These are phyloP conservation scores for Lacanobia oleracea DNA, from an alignment of 2,888 invertebrate genomes.

Conservation along the genomic window DNA sequence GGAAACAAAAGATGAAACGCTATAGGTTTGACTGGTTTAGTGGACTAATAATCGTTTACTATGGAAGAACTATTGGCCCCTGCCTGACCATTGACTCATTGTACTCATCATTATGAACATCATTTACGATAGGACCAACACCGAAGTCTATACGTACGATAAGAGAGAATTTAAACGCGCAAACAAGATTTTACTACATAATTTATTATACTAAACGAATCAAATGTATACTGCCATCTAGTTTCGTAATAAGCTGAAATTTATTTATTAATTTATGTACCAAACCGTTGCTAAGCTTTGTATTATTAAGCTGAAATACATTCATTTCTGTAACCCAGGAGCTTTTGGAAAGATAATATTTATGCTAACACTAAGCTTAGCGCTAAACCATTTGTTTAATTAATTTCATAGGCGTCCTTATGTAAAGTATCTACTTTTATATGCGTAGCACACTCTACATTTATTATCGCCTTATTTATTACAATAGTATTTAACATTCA, in stretches of 20 bases:
- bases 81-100: too few relatives aligned
- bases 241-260: constrained; percentile 6
- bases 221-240: not conserved
- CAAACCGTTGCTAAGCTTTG: not conserved
- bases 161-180: not conserved
- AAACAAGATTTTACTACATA: constrained; percentile 1
- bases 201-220: constrained; percentile 19
- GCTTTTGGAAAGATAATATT: constrained; percentile 37
- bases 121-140: too few relatives aligned
- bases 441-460: constrained; percentile 13
- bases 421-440: constrained; percentile 22
- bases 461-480: not conserved
- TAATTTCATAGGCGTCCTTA: constrained; percentile 22
- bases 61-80: too few relatives aligned
- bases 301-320: constrained; percentile 25
- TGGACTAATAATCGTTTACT: too few relatives aligned
- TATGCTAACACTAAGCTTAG: constrained; percentile 8
- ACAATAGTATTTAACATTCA: not conserved
- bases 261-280: constrained; percentile 22
- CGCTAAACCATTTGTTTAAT: constrained; percentile 17
- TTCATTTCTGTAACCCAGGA: constrained; percentile 1
- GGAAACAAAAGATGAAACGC: too few relatives aligned
- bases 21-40: too few relatives aligned
- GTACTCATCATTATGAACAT: too few relatives aligned
- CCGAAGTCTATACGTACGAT: not conserved